Base-by-base conservation (phyloP, 35 echinoderm and acorn worm genomes). In the Ophiothrix spiculata region DNA sequence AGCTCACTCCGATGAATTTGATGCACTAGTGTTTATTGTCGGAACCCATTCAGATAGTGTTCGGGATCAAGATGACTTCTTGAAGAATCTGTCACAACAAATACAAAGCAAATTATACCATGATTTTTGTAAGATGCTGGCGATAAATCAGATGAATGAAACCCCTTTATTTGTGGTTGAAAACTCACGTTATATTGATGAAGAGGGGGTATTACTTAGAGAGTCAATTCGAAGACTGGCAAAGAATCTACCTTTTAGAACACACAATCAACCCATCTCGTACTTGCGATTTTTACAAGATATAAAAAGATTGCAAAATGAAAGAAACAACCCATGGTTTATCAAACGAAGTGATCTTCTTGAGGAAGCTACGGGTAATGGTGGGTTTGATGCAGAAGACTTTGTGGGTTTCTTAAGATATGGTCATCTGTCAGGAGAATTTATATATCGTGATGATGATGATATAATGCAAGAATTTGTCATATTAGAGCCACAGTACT, bases 41-140 rank as follows among this genome's bases (percentile, higher is more conserved):
- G 85, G 85, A 15, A 87, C 85, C 25, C 85, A 87, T 37, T 39
- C 75, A 33, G 85, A 87, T 75, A 87, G 85, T 29, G 75, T 87
- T 21, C 8, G 1, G 17, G 35, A 6, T 25, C 60, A 69, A 25
- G 60, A 25, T 3, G 46, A 35, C 0, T 77, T 78, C 33, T 17
- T 79, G 13, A 41, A 23, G 14, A 40, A 56, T 17, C 36, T 84
- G 33, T 31, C 42, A 37, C 10, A 31, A 37, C 16, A 36, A 23
- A 36, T 87, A 19, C 23, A 37, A 2, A 41, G 56, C 29, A 33
- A 76, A 31, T 38, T 87, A 21, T 77, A 78, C 45, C 56, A 79
- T 41, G 76, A 87, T 32, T 87, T 87, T 56, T 87, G 75, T 37
- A 36, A 49, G 23, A 54, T 77, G 12, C 39, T 87, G 75, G 85